Evolutionary conservation across 2,797 vertebrate genomes (phyloP).

Genomic region (Emys orbicularis): DNA sequence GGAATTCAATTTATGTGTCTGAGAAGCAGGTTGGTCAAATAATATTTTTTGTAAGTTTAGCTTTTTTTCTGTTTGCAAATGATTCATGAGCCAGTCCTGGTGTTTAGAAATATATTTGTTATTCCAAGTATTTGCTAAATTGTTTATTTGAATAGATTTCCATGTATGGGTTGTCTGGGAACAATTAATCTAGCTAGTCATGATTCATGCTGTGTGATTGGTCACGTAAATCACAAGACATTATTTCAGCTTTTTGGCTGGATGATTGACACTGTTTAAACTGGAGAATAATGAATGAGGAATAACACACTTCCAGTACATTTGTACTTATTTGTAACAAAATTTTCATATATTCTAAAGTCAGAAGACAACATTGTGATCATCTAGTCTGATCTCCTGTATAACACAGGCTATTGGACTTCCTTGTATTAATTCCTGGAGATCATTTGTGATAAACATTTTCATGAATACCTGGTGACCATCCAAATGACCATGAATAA

Average conservation of each 20-base stretch:
- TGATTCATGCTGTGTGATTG: background rate
- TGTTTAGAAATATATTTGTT: background rate
- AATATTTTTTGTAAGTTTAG: background rate
- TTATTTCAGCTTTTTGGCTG: background rate
- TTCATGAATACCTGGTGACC: background rate
- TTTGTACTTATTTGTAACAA: background rate
- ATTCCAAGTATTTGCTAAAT: conserved; percentile 10
- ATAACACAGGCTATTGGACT: background rate
- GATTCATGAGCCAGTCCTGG: background rate
- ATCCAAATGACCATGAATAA: background rate
- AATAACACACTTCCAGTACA: background rate
- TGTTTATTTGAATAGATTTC: background rate
- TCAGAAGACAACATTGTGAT: background rate
- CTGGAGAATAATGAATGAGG: background rate
- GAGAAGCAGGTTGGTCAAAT: background rate
- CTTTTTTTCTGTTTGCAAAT: background rate
- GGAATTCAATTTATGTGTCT: background rate
- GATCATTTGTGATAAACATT: background rate
- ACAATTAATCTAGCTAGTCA: background rate
- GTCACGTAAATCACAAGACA: background rate
- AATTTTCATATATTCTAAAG: background rate
- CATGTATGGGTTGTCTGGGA: background rate
- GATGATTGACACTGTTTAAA: background rate
- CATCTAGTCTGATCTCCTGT: background rate
- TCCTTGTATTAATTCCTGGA: background rate